phyloP scores from a whole-genome alignment of 30 jellyfish, hydroid and myxozoan genomes.

The Rhopilema esculentum region DNA sequence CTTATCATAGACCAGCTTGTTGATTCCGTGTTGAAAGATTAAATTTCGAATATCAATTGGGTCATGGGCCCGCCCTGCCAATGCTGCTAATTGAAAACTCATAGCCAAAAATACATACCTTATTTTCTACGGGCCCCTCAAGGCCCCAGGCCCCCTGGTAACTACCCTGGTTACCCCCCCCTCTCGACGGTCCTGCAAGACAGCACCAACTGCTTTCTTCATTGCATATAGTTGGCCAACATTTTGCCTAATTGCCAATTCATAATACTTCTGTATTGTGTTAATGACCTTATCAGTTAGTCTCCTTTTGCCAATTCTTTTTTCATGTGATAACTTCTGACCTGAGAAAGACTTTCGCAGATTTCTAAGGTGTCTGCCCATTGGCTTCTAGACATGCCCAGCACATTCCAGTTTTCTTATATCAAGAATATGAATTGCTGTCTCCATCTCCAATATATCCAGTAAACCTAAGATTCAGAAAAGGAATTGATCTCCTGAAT shows the following conservation, averaged over 20 bases:
- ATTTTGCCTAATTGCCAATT: slow-evolving; percentile 78
- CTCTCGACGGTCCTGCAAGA: no score
- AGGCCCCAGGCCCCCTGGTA: no score
- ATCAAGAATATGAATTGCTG: background rate
- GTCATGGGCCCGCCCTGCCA: no score
- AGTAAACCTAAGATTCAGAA: slow-evolving; percentile 3
- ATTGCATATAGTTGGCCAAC: slow-evolving; percentile 37
- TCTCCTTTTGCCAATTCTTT: slow-evolving; percentile 67
- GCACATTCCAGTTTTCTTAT: slow-evolving; percentile 40
- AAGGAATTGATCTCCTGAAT: slow-evolving; percentile 3
- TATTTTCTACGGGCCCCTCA: no score
- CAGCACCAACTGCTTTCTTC: no score
- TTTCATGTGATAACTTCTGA: slow-evolving; percentile 44
- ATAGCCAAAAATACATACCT: no score
- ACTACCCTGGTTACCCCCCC: no score
- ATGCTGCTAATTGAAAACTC: no score
- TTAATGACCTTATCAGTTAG: slow-evolving; percentile 50
- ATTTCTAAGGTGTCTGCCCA: slow-evolving; percentile 61
- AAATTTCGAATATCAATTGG: no score
- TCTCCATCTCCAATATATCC: slow-evolving; percentile 32
- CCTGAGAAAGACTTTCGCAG: slow-evolving; percentile 11
- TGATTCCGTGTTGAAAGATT: no score
- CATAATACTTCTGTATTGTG: slow-evolving; percentile 51
- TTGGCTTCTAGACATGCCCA: slow-evolving; percentile 75
- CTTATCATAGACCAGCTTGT: no score